phyloP scores from a whole-genome alignment of 2,113 vertebrate genomes.

The Boleophthalmus pectinirostris region DNA sequence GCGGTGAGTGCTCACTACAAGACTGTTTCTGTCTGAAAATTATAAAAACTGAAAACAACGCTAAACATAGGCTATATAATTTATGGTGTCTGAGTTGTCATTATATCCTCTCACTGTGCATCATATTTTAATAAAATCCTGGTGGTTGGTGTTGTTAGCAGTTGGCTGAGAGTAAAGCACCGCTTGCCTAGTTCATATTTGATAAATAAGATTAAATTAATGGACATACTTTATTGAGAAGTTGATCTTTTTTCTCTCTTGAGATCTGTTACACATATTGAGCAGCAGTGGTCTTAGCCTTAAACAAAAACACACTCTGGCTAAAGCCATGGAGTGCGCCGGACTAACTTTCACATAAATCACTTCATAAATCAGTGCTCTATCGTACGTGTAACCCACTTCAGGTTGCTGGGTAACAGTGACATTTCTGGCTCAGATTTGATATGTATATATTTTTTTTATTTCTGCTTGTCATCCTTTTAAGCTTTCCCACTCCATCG shows the following conservation, averaged over 20 bases:
- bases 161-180: not conserved
- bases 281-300: slow-evolving; percentile 31
- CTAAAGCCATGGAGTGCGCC: slow-evolving; percentile 46
- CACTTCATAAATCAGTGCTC: slow-evolving; percentile 56
- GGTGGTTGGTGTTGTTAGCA: not conserved
- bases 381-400: slow-evolving; percentile 47
- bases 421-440: slow-evolving; percentile 56
- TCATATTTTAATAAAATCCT: not conserved
- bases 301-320: slow-evolving; percentile 55
- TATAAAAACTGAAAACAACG: not conserved
- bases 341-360: slow-evolving; percentile 51
- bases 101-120: not conserved
- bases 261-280: slow-evolving; percentile 14
- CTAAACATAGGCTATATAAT: not conserved
- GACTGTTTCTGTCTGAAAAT: not conserved
- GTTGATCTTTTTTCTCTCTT: slow-evolving; percentile 9
- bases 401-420: slow-evolving; percentile 45
- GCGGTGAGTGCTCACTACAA: slow-evolving; percentile 23
- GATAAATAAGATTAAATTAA: too few relatives aligned
- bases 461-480: slow-evolving; percentile 54
- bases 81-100: not conserved
- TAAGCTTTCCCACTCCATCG: slow-evolving; percentile 38
- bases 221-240: not conserved
- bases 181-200: too few relatives aligned
- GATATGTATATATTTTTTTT: slow-evolving; percentile 36